Evolutionary conservation across 2,888 invertebrate genomes (phyloP).

Genomic region (Coremacera marginata): DNA sequence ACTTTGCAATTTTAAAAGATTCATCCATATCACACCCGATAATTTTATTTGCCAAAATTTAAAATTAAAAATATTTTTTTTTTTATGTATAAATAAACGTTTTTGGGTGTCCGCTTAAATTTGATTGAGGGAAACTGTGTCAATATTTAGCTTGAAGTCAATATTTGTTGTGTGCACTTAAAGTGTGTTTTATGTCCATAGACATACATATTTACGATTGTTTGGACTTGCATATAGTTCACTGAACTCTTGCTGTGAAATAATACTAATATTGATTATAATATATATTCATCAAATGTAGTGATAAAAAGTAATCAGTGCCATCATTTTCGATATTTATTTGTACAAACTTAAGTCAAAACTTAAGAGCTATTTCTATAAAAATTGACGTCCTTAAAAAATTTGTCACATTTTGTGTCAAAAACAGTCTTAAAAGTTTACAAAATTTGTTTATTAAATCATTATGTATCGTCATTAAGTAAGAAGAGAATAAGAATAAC

Average conservation of each 20-base stretch:
- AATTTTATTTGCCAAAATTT: background rate
- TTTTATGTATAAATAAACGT: background rate
- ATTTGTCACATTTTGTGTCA: too few relatives aligned
- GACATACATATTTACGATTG: too few relatives aligned
- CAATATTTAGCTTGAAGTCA: background rate
- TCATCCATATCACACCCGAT: background rate
- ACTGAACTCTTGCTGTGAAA: background rate
- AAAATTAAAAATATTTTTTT: background rate
- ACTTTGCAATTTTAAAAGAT: background rate
- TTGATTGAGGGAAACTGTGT: constrained; percentile 7
- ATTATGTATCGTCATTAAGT: too few relatives aligned
- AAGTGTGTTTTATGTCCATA: constrained; percentile 15
- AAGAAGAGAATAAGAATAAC: too few relatives aligned
- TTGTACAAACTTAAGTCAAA: too few relatives aligned
- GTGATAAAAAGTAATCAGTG: too few relatives aligned
- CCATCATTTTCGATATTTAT: too few relatives aligned
- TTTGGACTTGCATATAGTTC: background rate
- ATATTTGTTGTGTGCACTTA: constrained; percentile 16
- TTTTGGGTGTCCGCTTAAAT: background rate
- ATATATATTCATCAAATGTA: background rate
- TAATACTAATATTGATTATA: background rate
- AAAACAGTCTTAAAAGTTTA: too few relatives aligned
- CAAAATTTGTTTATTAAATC: too few relatives aligned
- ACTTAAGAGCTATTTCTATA: too few relatives aligned
- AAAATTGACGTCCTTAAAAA: too few relatives aligned